Conservation (phyloP, 2,113 vertebrate genomes). For the Campylomormyrus numenius region DNA sequence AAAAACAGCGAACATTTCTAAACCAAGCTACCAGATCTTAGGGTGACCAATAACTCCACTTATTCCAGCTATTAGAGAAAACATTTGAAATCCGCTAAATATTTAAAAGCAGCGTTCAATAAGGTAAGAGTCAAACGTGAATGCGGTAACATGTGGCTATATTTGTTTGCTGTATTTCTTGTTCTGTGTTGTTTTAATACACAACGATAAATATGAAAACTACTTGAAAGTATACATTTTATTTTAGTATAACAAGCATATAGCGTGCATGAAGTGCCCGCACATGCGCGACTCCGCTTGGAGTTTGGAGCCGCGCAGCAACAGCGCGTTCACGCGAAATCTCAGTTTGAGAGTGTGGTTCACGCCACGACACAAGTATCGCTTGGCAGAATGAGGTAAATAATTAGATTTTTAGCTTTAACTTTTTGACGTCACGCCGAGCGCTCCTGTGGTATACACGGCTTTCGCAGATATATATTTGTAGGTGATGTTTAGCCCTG, state of each 20-base stretch:
- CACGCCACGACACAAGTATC: conserved; percentile 11
- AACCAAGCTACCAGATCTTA: not conserved
- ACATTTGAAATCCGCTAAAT: not conserved
- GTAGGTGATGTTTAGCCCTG: too few relatives aligned
- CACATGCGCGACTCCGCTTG: not conserved
- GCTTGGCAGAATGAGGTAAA: conserved; percentile 43
- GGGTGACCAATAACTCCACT: not conserved
- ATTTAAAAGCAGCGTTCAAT: not conserved
- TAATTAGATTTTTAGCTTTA: not conserved
- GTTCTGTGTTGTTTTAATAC: not conserved
- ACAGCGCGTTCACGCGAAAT: conserved; percentile 36
- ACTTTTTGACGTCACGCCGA: not conserved
- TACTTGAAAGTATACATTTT: not conserved
- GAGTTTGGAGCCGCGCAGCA: conserved; percentile 23
- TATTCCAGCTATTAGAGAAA: not conserved
- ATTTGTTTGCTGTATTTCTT: not conserved
- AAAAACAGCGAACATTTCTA: not conserved
- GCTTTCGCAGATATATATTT: not conserved
- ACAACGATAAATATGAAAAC: not conserved
- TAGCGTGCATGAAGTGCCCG: not conserved
- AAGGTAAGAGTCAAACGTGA: not conserved
- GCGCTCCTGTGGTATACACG: not conserved
- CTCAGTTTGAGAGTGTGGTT: conserved; percentile 42
- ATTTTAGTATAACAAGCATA: not conserved
- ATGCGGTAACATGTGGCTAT: not conserved